Percentiles rank a stretch among this genome's conserved stretches.
These are phyloP conservation scores for Polymixis lichenea DNA, from an alignment of 2,888 invertebrate species.

Conservation along the genomic window DNA sequence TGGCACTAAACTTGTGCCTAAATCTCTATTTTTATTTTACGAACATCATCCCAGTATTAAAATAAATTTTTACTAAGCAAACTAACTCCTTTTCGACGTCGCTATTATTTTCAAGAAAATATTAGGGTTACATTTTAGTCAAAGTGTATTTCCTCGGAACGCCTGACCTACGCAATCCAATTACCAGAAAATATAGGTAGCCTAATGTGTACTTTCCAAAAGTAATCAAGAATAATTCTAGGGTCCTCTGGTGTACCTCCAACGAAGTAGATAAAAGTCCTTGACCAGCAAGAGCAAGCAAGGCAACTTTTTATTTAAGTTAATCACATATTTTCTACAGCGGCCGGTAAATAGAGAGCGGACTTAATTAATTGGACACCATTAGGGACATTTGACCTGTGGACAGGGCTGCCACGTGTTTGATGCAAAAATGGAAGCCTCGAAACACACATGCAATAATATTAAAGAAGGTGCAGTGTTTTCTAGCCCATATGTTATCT, in stretches of 20 bases:
- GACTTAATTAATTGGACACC: constrained; percentile 70
- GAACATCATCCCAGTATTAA: not conserved
- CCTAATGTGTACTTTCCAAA: constrained; percentile 5
- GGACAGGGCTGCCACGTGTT: constrained; percentile 53
- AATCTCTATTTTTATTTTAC: constrained; percentile 15
- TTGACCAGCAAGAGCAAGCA: constrained; percentile 42
- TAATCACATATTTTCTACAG: constrained; percentile 62
- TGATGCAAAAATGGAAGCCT: not conserved
- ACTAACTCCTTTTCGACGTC: not conserved
- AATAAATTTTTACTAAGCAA: not conserved
- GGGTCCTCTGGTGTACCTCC: constrained; percentile 8
- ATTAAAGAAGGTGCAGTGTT: not conserved
- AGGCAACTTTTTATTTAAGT: constrained; percentile 51
- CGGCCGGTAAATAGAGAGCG: constrained; percentile 63
- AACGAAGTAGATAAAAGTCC: constrained; percentile 30
- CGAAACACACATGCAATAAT: not conserved
- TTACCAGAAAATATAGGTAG: constrained; percentile 23
- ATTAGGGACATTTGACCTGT: constrained; percentile 69
- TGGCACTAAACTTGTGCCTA: constrained; percentile 2
- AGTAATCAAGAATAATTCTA: constrained; percentile 24
- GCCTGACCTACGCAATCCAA: constrained; percentile 8
- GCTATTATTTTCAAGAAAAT: not conserved
- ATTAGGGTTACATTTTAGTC: not conserved
- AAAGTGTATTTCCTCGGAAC: constrained; percentile 14
- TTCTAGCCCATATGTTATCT: not conserved